Evolutionary conservation across 2,113 vertebrate genomes (phyloP).

Genomic region (Trematomus loennbergii): DNA sequence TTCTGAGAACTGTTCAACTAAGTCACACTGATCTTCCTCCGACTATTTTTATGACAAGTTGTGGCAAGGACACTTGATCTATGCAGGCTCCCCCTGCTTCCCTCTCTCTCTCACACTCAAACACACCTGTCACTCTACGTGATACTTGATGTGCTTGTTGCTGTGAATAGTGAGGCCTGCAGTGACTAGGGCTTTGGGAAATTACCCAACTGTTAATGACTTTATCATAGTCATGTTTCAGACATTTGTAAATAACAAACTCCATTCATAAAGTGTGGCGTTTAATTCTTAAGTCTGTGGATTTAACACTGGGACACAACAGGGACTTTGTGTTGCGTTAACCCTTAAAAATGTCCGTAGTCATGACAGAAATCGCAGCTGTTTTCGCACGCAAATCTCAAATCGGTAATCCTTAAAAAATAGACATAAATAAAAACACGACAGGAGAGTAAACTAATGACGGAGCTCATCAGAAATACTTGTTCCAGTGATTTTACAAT

Average conservation of each 20-base stretch:
- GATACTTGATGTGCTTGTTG: constrained; percentile 51
- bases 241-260: constrained; percentile 4
- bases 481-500: constrained; percentile 7
- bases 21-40: constrained; percentile 52
- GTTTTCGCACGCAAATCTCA: neutral
- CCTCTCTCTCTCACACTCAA: constrained; percentile 39
- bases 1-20: constrained; percentile 13
- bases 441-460: neutral
- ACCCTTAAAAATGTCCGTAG: neutral
- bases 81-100: constrained; percentile 21
- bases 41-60: constrained; percentile 83
- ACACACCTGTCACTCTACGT: constrained; percentile 71
- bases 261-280: neutral
- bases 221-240: constrained; percentile 7
- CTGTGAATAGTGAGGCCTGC: constrained; percentile 34
- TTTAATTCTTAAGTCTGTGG: neutral
- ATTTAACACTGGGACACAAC: neutral
- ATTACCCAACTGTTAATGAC: constrained; percentile 27
- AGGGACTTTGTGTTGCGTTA: neutral
- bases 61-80: constrained; percentile 80
- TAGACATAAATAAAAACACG: neutral
- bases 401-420: neutral
- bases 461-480: neutral
- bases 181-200: constrained; percentile 25
- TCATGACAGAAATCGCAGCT: neutral